Evolutionary conservation across 2,797 vertebrate genomes (phyloP), one percentile per base, ranked within the genome.

Genomic region (Sciurus vulgaris): DNA sequence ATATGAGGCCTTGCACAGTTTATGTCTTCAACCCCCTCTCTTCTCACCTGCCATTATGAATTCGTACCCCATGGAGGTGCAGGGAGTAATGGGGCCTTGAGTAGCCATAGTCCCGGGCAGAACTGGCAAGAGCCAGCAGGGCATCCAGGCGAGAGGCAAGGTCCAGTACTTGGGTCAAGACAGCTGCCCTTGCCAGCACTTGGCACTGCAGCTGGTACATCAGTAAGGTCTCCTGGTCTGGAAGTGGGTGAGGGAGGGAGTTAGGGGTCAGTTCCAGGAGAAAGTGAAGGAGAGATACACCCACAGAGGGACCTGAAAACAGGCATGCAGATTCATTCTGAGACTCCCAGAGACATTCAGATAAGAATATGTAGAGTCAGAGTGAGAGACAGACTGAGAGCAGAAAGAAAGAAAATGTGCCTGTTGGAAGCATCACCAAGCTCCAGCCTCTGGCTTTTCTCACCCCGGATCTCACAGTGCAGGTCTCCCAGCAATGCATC

Each of bases 401-500:
- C 20, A 89, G 86, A 59, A 79, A 76, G 86, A 59, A 79, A 76
- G 70, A 51, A 63, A 47, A 73, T 30, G 61, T 54, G 54, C 65
- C 44, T 69, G 14, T 18, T 0, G 22, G 74, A 49, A 72, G 54
- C 41, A 35, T 24, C 15, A 49, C 70, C 8, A 49, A 59, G 24
- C 49, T 47, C 89, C 65, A 15, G n/a, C 44, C 51, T 22, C 33
- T 49, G 13, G 9, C 47, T 61, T 35, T 96, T 97, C 97, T 99
- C 95, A 99, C 99, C 99, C 98, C 99, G 98, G 94, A 99, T 99
- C 97, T 99, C 99, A 95, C 99, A 99, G 98, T 99, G 99, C 94
- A 99, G 97, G 98, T 99, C 99, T 93, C 99, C 99, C 24, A 99
- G 98, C 74, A 99, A 97, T 61, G 98, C 97, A n/a, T 99, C 99